phyloP scores from a whole-genome alignment of 2,888 invertebrate genomes.

The Aproaerema taeniolella region DNA sequence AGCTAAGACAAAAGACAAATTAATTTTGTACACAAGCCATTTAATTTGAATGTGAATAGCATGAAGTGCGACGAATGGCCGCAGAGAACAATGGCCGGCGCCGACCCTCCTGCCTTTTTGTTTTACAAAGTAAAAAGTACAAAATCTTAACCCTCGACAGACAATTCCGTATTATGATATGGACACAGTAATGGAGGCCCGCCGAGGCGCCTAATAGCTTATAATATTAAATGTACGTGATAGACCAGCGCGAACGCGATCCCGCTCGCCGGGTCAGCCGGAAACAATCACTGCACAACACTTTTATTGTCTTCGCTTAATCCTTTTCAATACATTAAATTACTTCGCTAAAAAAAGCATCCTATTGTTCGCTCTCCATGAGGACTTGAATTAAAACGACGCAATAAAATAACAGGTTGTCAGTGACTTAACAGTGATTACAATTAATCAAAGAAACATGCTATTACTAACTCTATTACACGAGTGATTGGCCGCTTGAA shows the following conservation, averaged over 20 bases:
- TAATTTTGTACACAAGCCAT: conserved; percentile 76
- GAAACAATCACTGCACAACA: conserved; percentile 24
- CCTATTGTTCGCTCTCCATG: too few species aligned
- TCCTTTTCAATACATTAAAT: background rate
- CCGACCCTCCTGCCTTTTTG: conserved; percentile 68
- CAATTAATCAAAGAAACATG: conserved; percentile 14
- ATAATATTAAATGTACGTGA: conserved; percentile 73
- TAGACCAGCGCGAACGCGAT: conserved; percentile 42
- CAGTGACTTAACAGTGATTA: conserved; percentile 4
- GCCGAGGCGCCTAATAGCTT: conserved; percentile 71
- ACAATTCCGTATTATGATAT: conserved; percentile 76
- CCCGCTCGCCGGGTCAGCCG: conserved; percentile 30
- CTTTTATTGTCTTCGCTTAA: conserved; percentile 5
- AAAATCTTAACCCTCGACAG: conserved; percentile 66
- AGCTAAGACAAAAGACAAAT: conserved; percentile 77
- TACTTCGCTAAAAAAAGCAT: background rate
- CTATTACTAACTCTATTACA: conserved; percentile 17
- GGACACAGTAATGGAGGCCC: conserved; percentile 71
- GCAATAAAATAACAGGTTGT: background rate
- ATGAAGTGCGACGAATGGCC: conserved; percentile 77
- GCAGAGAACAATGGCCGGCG: conserved; percentile 73
- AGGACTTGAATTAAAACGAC: too few species aligned
- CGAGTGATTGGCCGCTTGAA: conserved; percentile 23
- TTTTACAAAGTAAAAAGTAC: conserved; percentile 71
- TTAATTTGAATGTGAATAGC: conserved; percentile 78